Conservation (phyloP, 2,113 vertebrate species). For the Pituophis catenifer region DNA sequence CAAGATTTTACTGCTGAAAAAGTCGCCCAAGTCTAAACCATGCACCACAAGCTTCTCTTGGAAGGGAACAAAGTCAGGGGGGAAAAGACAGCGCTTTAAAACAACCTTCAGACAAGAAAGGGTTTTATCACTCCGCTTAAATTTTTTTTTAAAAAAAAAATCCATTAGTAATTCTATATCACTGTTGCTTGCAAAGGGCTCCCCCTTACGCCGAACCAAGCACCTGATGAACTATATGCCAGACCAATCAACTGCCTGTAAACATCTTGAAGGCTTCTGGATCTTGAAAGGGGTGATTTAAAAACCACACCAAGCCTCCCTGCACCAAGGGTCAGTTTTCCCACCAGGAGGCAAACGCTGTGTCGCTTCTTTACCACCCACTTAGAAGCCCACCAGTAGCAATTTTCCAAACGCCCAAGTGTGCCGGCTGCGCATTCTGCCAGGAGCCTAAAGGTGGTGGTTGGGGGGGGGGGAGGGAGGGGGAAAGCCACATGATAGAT, state of each 20-base stretch:
- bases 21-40: too few relatives aligned
- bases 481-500: neutral
- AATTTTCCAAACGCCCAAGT: neutral
- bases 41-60: neutral
- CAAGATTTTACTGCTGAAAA: accelerated
- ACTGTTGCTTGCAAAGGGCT: neutral
- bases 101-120: neutral
- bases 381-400: neutral
- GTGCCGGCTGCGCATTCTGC: neutral
- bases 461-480: too few relatives aligned
- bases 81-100: neutral
- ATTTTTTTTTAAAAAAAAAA: neutral
- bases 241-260: neutral
- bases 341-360: neutral
- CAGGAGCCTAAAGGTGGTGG: neutral
- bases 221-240: neutral
- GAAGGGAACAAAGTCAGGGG: neutral
- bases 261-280: neutral
- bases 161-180: neutral
- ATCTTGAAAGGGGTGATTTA: neutral
- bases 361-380: neutral
- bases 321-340: neutral
- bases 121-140: neutral
- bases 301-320: neutral
- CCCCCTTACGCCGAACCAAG: neutral